phyloP scores from a whole-genome alignment of 1,140 invertebrate genomes.

The Fopius arisanus region DNA sequence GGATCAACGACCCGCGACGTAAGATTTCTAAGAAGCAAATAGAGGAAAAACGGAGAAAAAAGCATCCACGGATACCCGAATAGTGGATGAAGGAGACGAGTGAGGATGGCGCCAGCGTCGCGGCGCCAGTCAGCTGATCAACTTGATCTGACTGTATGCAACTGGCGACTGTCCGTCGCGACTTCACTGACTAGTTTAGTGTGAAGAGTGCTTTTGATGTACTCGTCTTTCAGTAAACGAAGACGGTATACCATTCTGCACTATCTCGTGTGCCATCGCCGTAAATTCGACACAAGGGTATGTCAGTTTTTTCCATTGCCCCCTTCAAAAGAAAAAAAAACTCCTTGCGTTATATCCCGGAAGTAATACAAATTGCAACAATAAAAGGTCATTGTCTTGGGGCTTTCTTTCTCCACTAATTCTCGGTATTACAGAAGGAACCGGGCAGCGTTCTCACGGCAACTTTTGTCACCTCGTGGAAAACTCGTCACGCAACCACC shows the following conservation, averaged over 20 bases:
- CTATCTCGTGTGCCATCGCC: slow-evolving; percentile 13
- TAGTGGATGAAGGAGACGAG: slow-evolving; percentile 1
- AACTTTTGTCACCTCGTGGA: slow-evolving; percentile 31
- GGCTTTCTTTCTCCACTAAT: neutral
- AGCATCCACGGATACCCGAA: slow-evolving; percentile 4
- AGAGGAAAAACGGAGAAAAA: neutral
- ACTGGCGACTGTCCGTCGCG: slow-evolving; percentile 27
- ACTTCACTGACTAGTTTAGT: slow-evolving; percentile 20
- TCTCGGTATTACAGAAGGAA: slow-evolving; percentile 7
- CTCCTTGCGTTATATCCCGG: neutral
- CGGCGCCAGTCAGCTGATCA: slow-evolving; percentile 19
- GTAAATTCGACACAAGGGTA: slow-evolving; percentile 5
- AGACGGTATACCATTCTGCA: neutral
- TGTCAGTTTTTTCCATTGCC: neutral
- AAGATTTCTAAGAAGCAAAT: neutral
- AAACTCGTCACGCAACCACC: slow-evolving; percentile 26
- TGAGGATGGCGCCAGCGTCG: slow-evolving; percentile 11
- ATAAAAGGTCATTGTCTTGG: slow-evolving; percentile 11
- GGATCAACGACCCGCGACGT: neutral
- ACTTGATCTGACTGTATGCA: slow-evolving; percentile 10
- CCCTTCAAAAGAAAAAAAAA: neutral
- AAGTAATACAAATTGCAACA: slow-evolving; percentile 8
- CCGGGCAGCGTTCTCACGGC: slow-evolving; percentile 25
- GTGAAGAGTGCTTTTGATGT: slow-evolving; percentile 19
- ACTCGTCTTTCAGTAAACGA: neutral